Conservation (phyloP, 2,113 vertebrate genomes). For the Chelonoidis abingdonii region DNA sequence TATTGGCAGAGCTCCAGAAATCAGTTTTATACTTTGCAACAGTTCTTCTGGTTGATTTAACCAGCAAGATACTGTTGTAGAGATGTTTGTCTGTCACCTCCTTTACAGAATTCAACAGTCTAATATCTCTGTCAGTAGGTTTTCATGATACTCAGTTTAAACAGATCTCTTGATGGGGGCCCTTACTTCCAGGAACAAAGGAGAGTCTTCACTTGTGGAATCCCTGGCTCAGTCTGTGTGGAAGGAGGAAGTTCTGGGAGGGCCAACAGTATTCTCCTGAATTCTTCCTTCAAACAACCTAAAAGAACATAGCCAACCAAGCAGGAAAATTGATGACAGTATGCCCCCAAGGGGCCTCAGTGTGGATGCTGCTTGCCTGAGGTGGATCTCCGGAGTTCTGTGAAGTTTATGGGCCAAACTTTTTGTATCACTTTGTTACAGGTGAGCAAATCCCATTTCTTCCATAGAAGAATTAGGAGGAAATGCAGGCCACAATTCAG, state of each 20-base stretch:
- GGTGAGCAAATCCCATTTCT: background rate
- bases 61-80: background rate
- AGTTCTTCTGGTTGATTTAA: background rate
- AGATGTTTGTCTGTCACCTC: background rate
- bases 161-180: background rate
- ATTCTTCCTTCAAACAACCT: background rate
- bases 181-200: background rate
- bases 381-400: background rate
- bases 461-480: background rate
- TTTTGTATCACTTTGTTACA: background rate
- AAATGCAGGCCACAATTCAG: background rate
- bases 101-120: background rate
- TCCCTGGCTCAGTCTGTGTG: background rate
- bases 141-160: background rate
- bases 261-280: background rate
- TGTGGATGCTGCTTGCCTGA: accelerated
- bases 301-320: background rate
- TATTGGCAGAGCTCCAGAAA: background rate
- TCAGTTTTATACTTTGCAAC: background rate
- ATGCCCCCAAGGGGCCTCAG: background rate
- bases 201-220: background rate
- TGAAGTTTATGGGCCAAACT: background rate
- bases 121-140: background rate
- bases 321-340: background rate
- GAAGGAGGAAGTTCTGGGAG: background rate